Base-by-base conservation (phyloP, 2,888 invertebrate species). In the Drosophila fungiperda region DNA sequence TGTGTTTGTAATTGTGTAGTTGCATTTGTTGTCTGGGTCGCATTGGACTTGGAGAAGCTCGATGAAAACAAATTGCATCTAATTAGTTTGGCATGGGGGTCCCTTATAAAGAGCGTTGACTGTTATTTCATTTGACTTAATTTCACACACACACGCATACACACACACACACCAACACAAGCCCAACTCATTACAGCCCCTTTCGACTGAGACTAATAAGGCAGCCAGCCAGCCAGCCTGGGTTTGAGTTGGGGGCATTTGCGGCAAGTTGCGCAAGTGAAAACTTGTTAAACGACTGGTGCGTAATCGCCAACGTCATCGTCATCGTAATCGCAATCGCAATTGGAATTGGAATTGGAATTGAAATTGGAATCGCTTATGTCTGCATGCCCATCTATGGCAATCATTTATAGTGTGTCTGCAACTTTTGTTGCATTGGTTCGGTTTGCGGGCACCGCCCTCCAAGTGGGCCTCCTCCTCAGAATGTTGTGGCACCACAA, bases 61-160 rank as follows among this genome's bases (percentile, higher is more conserved):
- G 83, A 73, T 83, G 90, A 82, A 85, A 89, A 74, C 82, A 87
- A 85, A 85, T 85, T 82, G 85, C 90, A 85, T 85, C 73, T 76
- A 84, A 84, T 85, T 89, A 85, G 79, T 64, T 63, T 54, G 72
- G 26, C 20, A 58, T 66, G 60, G 29, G 60, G 42, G 61, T 45
- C 80, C 78, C 78, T 76, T 78, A 78, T 78, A 80, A 63, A 68
- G 78, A 40, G 61, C n/a, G 48, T 49, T 29, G 62, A 58, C 67
- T 55, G 55, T 48, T 63, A 59, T 50, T 69, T 64, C 54, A 69
- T 64, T 76, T 61, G 61, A 68, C 75, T 74, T 74, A 62, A 63
- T 75, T 73, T 59, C 59, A 36, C 68, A 64, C 59, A 53, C 40
- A 68, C 59, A 64, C 60, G 55, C 40, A 49, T 64, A 64, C 59